phyloP scores from a whole-genome alignment of 2,888 invertebrate species.

The Drosophila demipolita region DNA sequence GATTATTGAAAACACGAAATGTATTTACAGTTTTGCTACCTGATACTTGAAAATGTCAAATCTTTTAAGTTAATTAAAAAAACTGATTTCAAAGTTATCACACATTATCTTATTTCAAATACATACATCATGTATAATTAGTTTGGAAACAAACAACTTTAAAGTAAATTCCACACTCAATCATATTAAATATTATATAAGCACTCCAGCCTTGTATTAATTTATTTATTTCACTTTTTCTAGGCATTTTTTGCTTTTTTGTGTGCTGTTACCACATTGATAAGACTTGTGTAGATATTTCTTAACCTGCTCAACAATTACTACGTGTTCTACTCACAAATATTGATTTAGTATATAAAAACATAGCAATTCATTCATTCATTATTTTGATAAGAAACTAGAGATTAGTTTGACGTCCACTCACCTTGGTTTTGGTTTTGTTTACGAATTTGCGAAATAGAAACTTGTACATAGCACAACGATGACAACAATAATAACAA shows the following conservation, averaged over 20 bases:
- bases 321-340: slow-evolving; percentile 1
- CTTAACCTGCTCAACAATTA: slow-evolving; percentile 52
- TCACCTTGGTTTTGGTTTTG: slow-evolving; percentile 66
- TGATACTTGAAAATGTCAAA: slow-evolving; percentile 4
- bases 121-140: not conserved
- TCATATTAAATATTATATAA: not conserved
- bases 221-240: not conserved
- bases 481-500: slow-evolving; percentile 12
- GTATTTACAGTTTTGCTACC: slow-evolving; percentile 9
- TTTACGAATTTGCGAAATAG: slow-evolving; percentile 64
- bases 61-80: not conserved
- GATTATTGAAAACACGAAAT: slow-evolving; percentile 24
- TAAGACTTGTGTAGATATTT: slow-evolving; percentile 20
- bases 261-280: slow-evolving; percentile 7
- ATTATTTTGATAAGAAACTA: slow-evolving; percentile 34
- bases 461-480: slow-evolving; percentile 62
- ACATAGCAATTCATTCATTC: slow-evolving; percentile 22
- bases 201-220: not conserved
- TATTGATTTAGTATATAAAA: slow-evolving; percentile 1
- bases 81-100: not conserved
- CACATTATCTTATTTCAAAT: not conserved
- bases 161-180: not conserved
- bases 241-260: not conserved
- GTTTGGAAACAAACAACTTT: not conserved
- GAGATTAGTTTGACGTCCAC: slow-evolving; percentile 33